Evolutionary conservation across 1,140 invertebrate species (phyloP).

Genomic region (Acromyrmex heyeri): DNA sequence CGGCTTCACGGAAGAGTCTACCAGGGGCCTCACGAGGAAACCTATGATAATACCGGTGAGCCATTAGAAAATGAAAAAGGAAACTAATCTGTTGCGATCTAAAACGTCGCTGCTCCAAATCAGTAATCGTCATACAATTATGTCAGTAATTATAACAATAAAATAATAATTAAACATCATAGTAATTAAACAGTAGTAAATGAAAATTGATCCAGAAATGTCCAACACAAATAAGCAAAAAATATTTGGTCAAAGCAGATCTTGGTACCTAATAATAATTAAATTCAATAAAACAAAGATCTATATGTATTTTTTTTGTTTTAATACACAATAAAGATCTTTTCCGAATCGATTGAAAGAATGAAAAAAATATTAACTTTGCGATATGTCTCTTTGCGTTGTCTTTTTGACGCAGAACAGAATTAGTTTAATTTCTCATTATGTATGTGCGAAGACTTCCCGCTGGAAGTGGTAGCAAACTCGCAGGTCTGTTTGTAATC

Average conservation of each 20-base stretch:
- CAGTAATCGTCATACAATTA: neutral
- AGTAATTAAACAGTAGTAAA: too few species aligned
- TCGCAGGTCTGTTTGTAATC: constrained; percentile 69
- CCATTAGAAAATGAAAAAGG: constrained; percentile 1
- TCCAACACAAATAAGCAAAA: too few species aligned
- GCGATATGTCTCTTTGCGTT: neutral
- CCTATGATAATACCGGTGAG: constrained; percentile 91
- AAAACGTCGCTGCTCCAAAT: neutral
- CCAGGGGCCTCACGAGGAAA: constrained; percentile 90
- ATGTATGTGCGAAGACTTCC: constrained; percentile 13
- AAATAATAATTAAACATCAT: too few species aligned
- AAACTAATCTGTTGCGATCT: constrained; percentile 3
- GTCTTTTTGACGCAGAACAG: neutral
- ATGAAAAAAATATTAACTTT: neutral
- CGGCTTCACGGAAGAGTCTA: constrained; percentile 95
- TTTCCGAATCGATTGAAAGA: neutral
- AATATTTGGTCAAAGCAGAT: too few species aligned
- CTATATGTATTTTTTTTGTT: neutral
- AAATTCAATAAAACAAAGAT: neutral
- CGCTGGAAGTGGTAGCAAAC: constrained; percentile 76
- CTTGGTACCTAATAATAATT: neutral
- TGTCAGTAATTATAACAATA: neutral
- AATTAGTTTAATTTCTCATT: constrained; percentile 32
- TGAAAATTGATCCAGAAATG: too few species aligned
- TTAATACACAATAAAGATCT: neutral